Conservation (phyloP, 2,113 vertebrate genomes). For the Lasiurus borealis region DNA sequence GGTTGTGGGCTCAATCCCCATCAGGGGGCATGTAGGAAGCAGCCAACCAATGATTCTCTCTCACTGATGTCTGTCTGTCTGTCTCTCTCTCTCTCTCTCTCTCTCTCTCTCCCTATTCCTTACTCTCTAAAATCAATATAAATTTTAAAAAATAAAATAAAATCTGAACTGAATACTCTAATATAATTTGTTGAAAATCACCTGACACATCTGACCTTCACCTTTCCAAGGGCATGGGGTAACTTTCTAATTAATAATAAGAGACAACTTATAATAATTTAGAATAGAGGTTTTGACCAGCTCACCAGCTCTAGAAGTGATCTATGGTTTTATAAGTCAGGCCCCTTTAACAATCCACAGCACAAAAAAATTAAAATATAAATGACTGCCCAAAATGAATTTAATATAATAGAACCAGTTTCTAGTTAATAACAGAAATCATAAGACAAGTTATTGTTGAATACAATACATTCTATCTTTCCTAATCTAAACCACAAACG, state of each 20-base stretch:
- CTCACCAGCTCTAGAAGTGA: neutral
- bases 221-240: neutral
- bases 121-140: no score
- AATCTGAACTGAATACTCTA: slow-evolving; percentile 33
- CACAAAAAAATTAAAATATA: slow-evolving; percentile 63
- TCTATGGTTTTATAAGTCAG: slow-evolving; percentile 27
- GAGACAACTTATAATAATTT: neutral
- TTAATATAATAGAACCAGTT: slow-evolving; percentile 45
- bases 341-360: slow-evolving; percentile 39
- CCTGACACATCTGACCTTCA: neutral
- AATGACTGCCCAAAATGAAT: slow-evolving; percentile 35
- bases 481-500: neutral
- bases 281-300: neutral
- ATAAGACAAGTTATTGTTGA: neutral
- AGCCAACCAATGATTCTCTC: no score
- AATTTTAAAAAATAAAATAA: neutral
- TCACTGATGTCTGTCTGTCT: no score
- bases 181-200: slow-evolving; percentile 13
- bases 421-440: slow-evolving; percentile 41
- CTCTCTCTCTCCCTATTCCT: no score
- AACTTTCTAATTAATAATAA: slow-evolving; percentile 28
- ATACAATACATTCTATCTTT: slow-evolving; percentile 15
- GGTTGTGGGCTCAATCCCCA: no score
- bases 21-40: no score
- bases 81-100: no score